Evolutionary conservation across 2,797 vertebrate genomes (phyloP).

Genomic region (Sternarchorhynchus goeldii): DNA sequence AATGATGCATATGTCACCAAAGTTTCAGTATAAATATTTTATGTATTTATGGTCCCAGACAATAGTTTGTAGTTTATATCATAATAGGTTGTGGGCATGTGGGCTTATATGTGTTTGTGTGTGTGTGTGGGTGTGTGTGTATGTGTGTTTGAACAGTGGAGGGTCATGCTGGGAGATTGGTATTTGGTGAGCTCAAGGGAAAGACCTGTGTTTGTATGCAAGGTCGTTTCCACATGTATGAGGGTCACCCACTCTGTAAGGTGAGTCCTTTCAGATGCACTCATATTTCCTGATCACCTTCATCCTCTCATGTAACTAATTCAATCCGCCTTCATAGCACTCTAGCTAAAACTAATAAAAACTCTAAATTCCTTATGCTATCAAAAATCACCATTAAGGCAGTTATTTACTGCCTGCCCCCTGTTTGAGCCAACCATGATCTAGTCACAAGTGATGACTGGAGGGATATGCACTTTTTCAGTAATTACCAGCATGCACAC

Average conservation of each 20-base stretch:
- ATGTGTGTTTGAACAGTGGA: slow-evolving; percentile 66
- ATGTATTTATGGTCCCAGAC: too few relatives aligned
- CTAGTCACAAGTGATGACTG: background rate
- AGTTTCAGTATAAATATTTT: too few relatives aligned
- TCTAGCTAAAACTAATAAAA: background rate
- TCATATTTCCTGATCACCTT: background rate
- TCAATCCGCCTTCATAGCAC: too few relatives aligned
- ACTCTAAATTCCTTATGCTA: too few relatives aligned
- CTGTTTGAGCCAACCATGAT: background rate
- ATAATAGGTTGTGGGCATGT: background rate
- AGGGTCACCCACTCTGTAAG: slow-evolving; percentile 80
- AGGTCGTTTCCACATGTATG: slow-evolving; percentile 84
- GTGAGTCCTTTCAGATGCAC: slow-evolving; percentile 58
- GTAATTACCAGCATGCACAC: slow-evolving; percentile 26
- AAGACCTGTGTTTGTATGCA: slow-evolving; percentile 84
- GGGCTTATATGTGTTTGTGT: too few relatives aligned
- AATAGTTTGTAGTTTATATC: too few relatives aligned
- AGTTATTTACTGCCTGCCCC: background rate
- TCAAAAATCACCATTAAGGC: background rate
- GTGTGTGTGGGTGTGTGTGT: background rate
- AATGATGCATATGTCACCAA: too few relatives aligned
- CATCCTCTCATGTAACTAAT: background rate
- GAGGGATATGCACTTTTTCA: background rate
- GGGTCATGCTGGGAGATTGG: slow-evolving; percentile 79
- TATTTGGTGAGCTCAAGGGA: slow-evolving; percentile 80